phyloP scores from a whole-genome alignment of 2,888 invertebrate genomes.

The Drosophila conformis region DNA sequence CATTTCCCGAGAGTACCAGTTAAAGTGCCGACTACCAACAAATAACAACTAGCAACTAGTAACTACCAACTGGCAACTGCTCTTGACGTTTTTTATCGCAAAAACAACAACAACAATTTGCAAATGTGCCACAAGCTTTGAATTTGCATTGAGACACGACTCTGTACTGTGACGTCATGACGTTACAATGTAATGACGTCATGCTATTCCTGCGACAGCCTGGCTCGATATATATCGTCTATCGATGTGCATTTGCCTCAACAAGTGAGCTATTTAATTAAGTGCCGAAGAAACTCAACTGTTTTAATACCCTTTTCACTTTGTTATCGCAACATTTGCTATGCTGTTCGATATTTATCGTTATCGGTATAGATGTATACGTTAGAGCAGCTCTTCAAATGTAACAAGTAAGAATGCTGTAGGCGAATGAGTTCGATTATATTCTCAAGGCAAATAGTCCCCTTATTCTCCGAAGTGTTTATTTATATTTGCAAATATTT shows the following conservation, averaged over 20 bases:
- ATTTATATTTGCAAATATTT: neutral
- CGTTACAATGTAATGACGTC: neutral
- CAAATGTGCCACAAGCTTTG: constrained; percentile 35
- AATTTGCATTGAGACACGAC: constrained; percentile 57
- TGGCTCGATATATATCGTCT: constrained; percentile 32
- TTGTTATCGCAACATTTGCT: neutral
- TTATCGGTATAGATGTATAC: neutral
- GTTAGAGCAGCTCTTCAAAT: no score
- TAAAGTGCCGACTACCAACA: constrained; percentile 25
- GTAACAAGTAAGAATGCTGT: no score
- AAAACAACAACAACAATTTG: constrained; percentile 14
- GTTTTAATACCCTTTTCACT: neutral
- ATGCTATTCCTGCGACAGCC: constrained; percentile 9
- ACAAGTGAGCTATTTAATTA: neutral
- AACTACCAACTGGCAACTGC: constrained; percentile 28
- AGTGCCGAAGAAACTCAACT: neutral
- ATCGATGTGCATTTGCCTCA: neutral
- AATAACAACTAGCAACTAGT: constrained; percentile 3
- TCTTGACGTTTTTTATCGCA: constrained; percentile 45
- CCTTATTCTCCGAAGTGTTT: neutral
- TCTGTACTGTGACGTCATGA: constrained; percentile 42
- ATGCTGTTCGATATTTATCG: neutral
- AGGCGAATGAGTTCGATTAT: neutral
- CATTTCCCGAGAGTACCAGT: constrained; percentile 17
- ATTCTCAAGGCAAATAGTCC: neutral